Evolutionary conservation across 1,140 invertebrate species (phyloP).

Genomic region (Littorina saxatilis): DNA sequence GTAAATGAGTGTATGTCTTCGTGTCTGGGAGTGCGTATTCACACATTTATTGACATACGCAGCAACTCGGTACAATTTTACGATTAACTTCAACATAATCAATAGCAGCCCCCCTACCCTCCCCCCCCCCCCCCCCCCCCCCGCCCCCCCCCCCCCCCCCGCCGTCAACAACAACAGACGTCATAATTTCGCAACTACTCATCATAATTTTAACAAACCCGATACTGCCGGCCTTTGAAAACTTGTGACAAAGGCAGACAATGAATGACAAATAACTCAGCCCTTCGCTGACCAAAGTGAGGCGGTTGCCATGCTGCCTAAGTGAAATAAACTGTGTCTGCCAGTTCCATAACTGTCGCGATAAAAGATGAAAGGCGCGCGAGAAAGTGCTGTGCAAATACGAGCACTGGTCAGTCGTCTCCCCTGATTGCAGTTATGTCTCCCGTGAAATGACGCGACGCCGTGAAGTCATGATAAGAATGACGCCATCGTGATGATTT

Average conservation of each 20-base stretch:
- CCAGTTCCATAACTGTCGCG: neutral
- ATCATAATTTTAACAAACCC: too few relatives aligned
- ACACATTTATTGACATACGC: too few relatives aligned
- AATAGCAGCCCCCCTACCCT: too few relatives aligned
- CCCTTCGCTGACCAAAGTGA: neutral
- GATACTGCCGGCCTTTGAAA: too few relatives aligned
- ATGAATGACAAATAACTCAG: neutral
- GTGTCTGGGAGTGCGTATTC: neutral
- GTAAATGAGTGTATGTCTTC: neutral
- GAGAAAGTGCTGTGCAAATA: slow-evolving; percentile 15
- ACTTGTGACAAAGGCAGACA: neutral
- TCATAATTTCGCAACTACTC: neutral
- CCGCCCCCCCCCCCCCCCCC: neutral
- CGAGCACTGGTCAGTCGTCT: neutral
- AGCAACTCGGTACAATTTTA: too few relatives aligned
- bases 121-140: neutral
- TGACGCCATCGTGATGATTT: neutral
- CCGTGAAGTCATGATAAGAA: slow-evolving; percentile 26
- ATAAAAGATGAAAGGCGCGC: slow-evolving; percentile 5
- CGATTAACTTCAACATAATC: too few relatives aligned
- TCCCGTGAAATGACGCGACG: neutral
- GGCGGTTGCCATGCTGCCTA: neutral
- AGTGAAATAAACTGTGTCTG: neutral
- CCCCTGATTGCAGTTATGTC: slow-evolving; percentile 23
- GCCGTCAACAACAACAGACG: neutral